phyloP scores from a whole-genome alignment of 2,888 invertebrate genomes.

The Trichogramma dendrolimi region DNA sequence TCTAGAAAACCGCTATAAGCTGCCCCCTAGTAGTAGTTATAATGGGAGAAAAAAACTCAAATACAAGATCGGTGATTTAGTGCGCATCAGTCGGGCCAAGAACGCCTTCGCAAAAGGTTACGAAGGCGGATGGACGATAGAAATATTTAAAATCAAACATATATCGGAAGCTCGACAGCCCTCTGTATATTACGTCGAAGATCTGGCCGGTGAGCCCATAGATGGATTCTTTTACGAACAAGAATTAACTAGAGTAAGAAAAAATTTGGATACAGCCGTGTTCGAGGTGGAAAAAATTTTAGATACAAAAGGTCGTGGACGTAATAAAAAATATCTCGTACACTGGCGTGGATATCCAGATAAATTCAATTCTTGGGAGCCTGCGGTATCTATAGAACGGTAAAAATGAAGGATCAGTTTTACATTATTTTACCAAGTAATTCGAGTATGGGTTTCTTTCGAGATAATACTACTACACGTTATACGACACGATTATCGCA shows the following conservation, averaged over 20 bases:
- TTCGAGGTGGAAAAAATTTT: conserved; percentile 13
- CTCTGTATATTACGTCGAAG: conserved; percentile 32
- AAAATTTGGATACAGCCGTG: background rate
- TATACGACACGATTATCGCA: conserved; percentile 34
- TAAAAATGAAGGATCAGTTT: conserved; percentile 29
- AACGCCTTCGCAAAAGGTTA: too few species aligned
- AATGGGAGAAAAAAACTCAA: too few species aligned
- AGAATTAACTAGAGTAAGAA: conserved; percentile 5
- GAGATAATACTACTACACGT: conserved; percentile 34
- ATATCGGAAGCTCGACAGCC: background rate
- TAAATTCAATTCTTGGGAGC: conserved; percentile 13
- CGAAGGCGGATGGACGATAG: background rate
- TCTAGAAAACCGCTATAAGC: too few species aligned
- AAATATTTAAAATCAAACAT: conserved; percentile 5
- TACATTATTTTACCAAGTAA: conserved; percentile 34
- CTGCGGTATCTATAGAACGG: background rate
- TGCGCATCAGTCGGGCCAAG: too few species aligned
- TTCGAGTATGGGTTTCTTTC: conserved; percentile 33
- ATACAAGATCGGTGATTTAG: too few species aligned
- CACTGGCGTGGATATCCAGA: conserved; percentile 32
- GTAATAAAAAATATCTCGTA: conserved; percentile 24
- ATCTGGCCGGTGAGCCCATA: conserved; percentile 19
- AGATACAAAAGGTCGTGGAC: conserved; percentile 7
- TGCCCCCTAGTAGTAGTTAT: too few species aligned
- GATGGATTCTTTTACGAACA: conserved; percentile 24